Percentiles rank a stretch among this genome's conserved stretches.
Conservation (phyloP, 2,113 vertebrate genomes). For the Pantherophis guttatus region DNA sequence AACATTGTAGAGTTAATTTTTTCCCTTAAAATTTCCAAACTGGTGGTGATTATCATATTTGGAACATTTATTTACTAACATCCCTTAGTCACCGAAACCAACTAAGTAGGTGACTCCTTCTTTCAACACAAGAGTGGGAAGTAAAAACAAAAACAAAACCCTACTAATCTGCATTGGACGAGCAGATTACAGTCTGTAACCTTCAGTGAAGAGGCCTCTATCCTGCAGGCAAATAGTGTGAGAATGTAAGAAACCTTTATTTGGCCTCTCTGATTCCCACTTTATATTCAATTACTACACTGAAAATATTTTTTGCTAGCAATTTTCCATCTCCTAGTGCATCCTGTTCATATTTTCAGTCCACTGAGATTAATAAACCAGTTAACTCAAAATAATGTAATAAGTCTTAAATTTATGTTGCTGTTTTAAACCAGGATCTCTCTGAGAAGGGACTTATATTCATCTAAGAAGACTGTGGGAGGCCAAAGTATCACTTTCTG, state of each 20-base stretch:
- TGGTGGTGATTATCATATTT: not conserved
- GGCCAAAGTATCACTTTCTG: not conserved
- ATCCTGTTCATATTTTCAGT: not conserved
- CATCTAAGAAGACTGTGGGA: not conserved
- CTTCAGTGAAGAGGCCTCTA: not conserved
- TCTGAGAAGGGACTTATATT: constrained; percentile 1
- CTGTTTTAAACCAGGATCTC: not conserved
- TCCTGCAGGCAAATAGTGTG: not conserved
- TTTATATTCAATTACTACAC: not conserved
- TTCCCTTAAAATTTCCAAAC: not conserved
- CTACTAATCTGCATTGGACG: not conserved
- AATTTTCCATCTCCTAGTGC: not conserved
- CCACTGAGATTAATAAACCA: not conserved
- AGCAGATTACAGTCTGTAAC: not conserved
- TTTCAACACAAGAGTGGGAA: not conserved
- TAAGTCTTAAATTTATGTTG: not conserved
- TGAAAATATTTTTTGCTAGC: not conserved
- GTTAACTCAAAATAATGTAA: not conserved
- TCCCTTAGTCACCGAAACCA: not conserved
- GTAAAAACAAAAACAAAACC: not conserved
- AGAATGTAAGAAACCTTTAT: not conserved
- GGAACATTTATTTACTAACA: not conserved
- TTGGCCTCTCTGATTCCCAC: not conserved
- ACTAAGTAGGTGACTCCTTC: not conserved
- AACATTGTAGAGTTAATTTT: not conserved